Base-by-base conservation (phyloP, 2,797 vertebrate species). In the Cheirogaleus major region DNA sequence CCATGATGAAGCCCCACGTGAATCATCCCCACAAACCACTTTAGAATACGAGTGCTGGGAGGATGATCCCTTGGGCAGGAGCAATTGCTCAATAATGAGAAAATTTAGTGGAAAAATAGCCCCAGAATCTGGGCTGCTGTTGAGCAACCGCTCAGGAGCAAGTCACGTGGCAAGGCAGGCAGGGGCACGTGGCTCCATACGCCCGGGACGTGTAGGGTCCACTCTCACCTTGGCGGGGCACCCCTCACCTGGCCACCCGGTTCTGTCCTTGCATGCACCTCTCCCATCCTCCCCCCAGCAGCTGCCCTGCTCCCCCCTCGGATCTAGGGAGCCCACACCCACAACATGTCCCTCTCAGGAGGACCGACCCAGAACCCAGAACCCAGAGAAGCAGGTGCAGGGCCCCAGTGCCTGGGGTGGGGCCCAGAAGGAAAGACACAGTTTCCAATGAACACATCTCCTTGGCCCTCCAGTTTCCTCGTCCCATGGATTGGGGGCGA, bases 161-260 rank as follows among this genome's bases (percentile, higher is more conserved):
- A 80, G 43, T 70, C 63, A 23, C 0, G 0, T 27, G 57, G 72
- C 0, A 0, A 59, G 38, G 45, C n/a, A 20, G 5, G 23, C 43
- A 7, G 48, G 1, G 22, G 41, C 72, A 7, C 20, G 3, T 3
- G 0, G n/a, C 27, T 32, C 7, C 23, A 0, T 0, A 9, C 13
- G 1, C 81, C 7, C 7, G 22, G 43, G 11, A 22, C n/a, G 7
- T 0, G 48, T 17, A 9, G 7, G 1, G 0, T 7, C 0, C 57
- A 18, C 30, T 4, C 6, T 32, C 30, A 6, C 67, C 35, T 8
- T 14, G 0, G 23, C 73, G 41, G 84, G 55, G 30, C 61, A 22
- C 41, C 5, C 30, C 2, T 52, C 18, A 50, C 18, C 59, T 20
- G 23, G 15, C 32, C 27, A 27, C 43, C 43, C 20, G 4, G 30